Base-by-base conservation (phyloP, 1,140 invertebrate genomes). In the Drosophila elegans region DNA sequence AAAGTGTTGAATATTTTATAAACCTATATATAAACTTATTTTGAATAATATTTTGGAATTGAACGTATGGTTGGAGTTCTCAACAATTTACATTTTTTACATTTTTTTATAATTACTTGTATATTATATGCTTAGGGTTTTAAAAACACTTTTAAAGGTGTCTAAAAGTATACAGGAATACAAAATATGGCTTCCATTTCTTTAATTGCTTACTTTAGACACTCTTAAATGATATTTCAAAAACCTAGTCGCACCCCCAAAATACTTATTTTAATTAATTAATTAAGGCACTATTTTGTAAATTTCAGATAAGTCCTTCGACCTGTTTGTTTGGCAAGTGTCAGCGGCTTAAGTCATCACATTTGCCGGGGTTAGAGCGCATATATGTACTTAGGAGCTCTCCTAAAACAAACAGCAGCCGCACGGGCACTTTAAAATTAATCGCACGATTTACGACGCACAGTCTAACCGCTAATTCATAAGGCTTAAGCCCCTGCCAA, bases 401-500 rank as follows among this genome's bases (percentile, higher is more conserved):
- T 75, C 63, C 69, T 75, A 78, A 81, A 75, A 81, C 74, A 85
- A 75, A 54, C 55, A 41, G 27, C 60, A 63, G 46, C 76, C 74
- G 39, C 79, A 76, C 42, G 52, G 49, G 63, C 75, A 84, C 64
- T 88, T 88, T 68, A 68, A 84, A 89, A 74, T 89, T 78, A 88
- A 88, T 89, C 84, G 60, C 77, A 80, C 73, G 64, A 88, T 89
- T 89, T 89, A 88, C 89, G 84, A 84, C 64, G 84, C 84, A 74
- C 85, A 80, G 80, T 84, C 84, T 84, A 88, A 88, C 84, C 84
- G 64, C 85, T 90, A 89, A 88, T 88, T 88, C 84, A 80, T 88
- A 74, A 72, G 77, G 80, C 84, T 89, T 84, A 78, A 61, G 63
- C 38, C 41, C 75, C 62, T 42, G 27, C 45, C 53, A 32, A 39